Evolutionary conservation across 2,888 invertebrate genomes (phyloP), one percentile per base, ranked within the genome.

Genomic region (Hesperia comma): DNA sequence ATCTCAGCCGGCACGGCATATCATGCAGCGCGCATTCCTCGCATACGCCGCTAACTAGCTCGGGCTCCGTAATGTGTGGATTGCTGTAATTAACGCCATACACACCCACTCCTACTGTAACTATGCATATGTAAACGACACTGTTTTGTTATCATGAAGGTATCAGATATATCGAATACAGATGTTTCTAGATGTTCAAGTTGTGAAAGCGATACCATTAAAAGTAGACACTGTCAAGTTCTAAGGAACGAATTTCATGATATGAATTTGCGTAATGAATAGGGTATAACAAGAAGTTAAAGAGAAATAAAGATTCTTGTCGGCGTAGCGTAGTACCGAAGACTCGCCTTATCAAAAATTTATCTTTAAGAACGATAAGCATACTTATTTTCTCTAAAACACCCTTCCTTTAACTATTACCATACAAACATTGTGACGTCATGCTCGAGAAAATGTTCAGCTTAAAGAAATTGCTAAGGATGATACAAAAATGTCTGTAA

Each of bases 51-150:
- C 46, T 56, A 63, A 55, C 56, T 57, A 51, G 63, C 63, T 40
- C 33, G 56, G 37, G 26, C 26, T 21, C n/a, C 56, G 63, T 56
- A 56, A 56, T 63, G 55, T 40, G 55, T 33, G 63, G 56, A 56
- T 63, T 63, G 43, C 49, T 21, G 46, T 63, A 63, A 63, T 63
- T 56, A 63, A 63, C 56, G 37, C n/a, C 62, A 63, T 46, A 55
- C 32, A 32, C 37, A 37, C 7, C 6, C 6, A 8, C 7, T 33
- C 6, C 33, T 33, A 8, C 12, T 12, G 3, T 12, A 10, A 37
- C 10, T 12, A 37, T 10, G 4, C 19, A 49, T 8, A 49, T 49
- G 17, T 7, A 41, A 6, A 21, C 46, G 46, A 19, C 55, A 63
- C 15, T 55, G 55, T 21, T 56, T 19, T 49, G 12, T 15, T 4